These are phyloP conservation scores for Prionace glauca DNA, from an alignment of 2,797 vertebrate species.

Conservation along the genomic window DNA sequence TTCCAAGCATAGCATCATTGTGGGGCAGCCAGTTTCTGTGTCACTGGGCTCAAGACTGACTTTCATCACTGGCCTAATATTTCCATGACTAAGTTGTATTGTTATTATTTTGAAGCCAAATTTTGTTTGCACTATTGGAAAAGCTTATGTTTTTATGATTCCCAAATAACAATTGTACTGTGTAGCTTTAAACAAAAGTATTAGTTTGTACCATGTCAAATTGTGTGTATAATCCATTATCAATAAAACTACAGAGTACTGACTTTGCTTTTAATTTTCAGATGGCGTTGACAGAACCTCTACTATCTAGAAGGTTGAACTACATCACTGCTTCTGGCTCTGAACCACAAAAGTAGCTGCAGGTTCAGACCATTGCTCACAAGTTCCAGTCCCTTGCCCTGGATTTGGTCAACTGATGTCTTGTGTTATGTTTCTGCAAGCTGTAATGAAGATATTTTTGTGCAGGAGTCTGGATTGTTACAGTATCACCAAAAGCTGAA, in stretches of 20 bases:
- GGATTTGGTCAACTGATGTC: slow-evolving; percentile 53
- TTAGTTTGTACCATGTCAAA: neutral
- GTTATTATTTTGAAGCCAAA: neutral
- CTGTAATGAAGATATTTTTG: slow-evolving; percentile 53
- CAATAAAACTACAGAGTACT: neutral
- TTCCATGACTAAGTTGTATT: neutral
- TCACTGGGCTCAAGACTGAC: no score
- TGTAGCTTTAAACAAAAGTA: neutral
- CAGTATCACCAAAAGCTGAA: slow-evolving; percentile 18
- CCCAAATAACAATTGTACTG: neutral
- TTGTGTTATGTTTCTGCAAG: slow-evolving; percentile 43
- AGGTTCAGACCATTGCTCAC: slow-evolving; percentile 57
- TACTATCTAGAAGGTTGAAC: slow-evolving; percentile 75
- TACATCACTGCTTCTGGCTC: slow-evolving; percentile 57
- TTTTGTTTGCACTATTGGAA: neutral
- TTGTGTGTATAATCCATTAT: neutral
- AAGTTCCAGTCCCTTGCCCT: slow-evolving; percentile 47
- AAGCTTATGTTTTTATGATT: neutral
- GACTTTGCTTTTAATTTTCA: slow-evolving; percentile 49
- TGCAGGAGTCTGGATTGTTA: slow-evolving; percentile 59
- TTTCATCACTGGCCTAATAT: neutral
- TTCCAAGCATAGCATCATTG: no score
- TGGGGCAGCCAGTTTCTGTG: no score
- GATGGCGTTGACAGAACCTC: slow-evolving; percentile 94
- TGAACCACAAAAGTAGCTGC: slow-evolving; percentile 57